A percentile compares a stretch with the other conserved stretches of the same genome.
phyloP scores from a whole-genome alignment of 2,888 invertebrate species.

The Gymnosoma rotundatum region DNA sequence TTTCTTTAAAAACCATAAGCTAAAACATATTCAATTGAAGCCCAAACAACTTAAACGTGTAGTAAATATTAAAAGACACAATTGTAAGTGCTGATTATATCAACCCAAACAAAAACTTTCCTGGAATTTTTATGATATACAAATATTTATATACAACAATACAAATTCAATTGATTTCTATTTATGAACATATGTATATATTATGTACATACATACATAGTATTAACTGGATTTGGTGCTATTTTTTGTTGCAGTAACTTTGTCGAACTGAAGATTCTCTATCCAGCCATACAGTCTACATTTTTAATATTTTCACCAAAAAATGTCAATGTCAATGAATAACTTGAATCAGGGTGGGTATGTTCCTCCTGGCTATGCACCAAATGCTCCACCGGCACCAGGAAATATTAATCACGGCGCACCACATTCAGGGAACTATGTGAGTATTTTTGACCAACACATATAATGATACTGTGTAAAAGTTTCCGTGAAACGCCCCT shows the following conservation, averaged over 20 bases:
- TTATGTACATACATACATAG: too few species aligned
- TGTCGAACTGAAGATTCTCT: too few species aligned
- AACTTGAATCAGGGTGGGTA: slow-evolving; percentile 80
- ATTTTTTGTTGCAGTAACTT: slow-evolving; percentile 25
- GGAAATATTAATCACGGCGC: slow-evolving; percentile 74
- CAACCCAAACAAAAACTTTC: too few species aligned
- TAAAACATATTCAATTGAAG: too few species aligned
- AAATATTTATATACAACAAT: too few species aligned
- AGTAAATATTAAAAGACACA: too few species aligned
- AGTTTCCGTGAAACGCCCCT: slow-evolving; percentile 38
- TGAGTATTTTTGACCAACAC: slow-evolving; percentile 72
- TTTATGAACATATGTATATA: not conserved
- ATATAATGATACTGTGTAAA: not conserved
- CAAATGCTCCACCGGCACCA: slow-evolving; percentile 72
- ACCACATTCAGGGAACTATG: slow-evolving; percentile 74
- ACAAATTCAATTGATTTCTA: too few species aligned
- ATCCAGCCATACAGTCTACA: not conserved
- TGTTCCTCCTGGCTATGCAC: slow-evolving; percentile 76
- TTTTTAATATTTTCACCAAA: not conserved
- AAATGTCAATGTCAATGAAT: slow-evolving; percentile 76
- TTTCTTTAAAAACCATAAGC: too few species aligned
- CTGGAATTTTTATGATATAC: too few species aligned
- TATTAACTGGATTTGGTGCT: not conserved
- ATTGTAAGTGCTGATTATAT: too few species aligned
- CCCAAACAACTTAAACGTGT: too few species aligned